Base-by-base conservation (phyloP, 2,113 vertebrate genomes). In the Australoheros scitulus region DNA sequence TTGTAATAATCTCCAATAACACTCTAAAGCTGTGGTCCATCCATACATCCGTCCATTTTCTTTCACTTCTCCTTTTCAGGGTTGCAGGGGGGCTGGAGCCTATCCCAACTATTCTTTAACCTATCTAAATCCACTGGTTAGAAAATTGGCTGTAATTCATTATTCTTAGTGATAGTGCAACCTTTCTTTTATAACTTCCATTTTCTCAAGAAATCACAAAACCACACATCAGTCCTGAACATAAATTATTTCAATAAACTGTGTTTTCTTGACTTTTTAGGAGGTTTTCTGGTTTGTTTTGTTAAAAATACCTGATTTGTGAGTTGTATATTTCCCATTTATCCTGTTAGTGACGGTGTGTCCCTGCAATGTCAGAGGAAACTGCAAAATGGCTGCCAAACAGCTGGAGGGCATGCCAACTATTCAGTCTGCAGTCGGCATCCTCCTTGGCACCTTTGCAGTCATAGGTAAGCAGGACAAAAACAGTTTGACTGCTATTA, bases 401-500 rank as follows among this genome's bases (percentile, higher is more conserved):
- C 96, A 88, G 87, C 85, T 96, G 92, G 84, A 95, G 80, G 96
- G 96, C 57, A 97, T 97, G 95, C 96, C 96, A 76, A 96, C 96
- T 5, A 93, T 95, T 65, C 92, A 96, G 92, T 96, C 95, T 20
- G 95, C 96, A 2, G 89, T 97, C 72, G 96, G 95, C 79, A 95
- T 95, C 82, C 86, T 95, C 56, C 87, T 95, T 24, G 96, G 96
- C 80, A 96, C 95, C n/a, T 94, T 96, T 82, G 88, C 89, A 20
- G 89, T 95, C 76, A 95, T 96, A 81, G 95, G 95, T 96, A 86
- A 92, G 88, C 32, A 72, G 43, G 17, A 60, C 2, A 7, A n/a
- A 34, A 75, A 38, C 26, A 13, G 22, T 24, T 24, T 61, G 29
- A 68, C 3, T 32, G 3, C 24, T 20, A 29, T 77, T 15, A 14